A percentile compares a stretch with the other conserved stretches of the same genome.
Conservation (phyloP, 2,888 invertebrate species). For the Synergus itoensis region DNA sequence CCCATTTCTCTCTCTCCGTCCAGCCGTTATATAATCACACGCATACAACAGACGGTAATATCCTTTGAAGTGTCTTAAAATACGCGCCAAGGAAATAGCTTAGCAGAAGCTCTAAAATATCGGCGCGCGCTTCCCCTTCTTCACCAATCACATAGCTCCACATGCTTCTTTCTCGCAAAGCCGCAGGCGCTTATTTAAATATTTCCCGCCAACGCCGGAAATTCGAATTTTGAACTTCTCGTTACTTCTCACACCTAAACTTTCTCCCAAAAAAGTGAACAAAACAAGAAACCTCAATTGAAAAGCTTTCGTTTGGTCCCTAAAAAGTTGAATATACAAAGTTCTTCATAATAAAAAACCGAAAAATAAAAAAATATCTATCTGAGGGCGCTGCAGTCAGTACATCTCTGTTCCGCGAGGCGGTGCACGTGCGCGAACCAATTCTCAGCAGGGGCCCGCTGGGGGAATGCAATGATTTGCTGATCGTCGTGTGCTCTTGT, state of each 20-base stretch:
- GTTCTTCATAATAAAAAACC: neutral
- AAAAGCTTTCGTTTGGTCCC: neutral
- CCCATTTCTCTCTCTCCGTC: neutral
- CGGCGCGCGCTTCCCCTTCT: conserved; percentile 68
- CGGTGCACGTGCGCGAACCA: conserved; percentile 57
- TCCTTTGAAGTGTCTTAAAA: conserved; percentile 76
- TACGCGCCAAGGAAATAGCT: conserved; percentile 78
- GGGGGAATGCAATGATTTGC: conserved; percentile 58
- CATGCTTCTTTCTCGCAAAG: conserved; percentile 75
- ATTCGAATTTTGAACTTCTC: neutral
- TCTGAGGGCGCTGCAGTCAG: conserved; percentile 24
- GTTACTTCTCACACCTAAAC: neutral
- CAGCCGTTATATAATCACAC: conserved; percentile 66
- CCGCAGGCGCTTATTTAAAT: conserved; percentile 26
- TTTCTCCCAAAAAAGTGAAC: neutral
- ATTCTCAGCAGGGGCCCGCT: neutral
- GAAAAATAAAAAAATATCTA: neutral
- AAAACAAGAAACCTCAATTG: neutral
- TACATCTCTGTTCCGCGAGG: conserved; percentile 54
- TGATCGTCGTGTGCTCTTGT: conserved; percentile 54
- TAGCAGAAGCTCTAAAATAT: conserved; percentile 75
- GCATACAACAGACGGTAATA: conserved; percentile 60
- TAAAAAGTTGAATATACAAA: neutral
- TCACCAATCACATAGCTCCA: conserved; percentile 79
- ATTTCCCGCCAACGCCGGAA: conserved; percentile 6